phyloP scores from a whole-genome alignment of 2,888 invertebrate species.

The Acheta domesticus region DNA sequence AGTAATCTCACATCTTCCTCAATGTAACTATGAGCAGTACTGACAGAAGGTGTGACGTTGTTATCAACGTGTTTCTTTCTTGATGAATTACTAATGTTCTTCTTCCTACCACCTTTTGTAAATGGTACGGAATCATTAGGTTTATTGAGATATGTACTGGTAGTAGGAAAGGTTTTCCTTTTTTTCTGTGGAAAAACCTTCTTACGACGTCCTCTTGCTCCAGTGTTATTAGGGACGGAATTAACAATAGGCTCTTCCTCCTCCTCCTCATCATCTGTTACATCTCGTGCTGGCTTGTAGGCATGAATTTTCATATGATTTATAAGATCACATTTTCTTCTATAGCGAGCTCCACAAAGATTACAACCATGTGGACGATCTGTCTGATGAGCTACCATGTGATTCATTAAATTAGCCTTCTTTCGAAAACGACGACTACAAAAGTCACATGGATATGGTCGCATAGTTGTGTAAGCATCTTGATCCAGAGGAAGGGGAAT shows the following conservation, averaged over 20 bases:
- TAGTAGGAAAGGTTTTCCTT: conserved; percentile 44
- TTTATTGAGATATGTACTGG: conserved; percentile 39
- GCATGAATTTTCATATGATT: conserved; percentile 81
- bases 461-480: conserved; percentile 68
- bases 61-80: conserved; percentile 42
- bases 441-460: conserved; percentile 83
- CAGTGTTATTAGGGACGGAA: conserved; percentile 44
- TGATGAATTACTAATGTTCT: conserved; percentile 39
- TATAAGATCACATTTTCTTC: conserved; percentile 74
- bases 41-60: conserved; percentile 40
- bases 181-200: conserved; percentile 46
- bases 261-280: conserved; percentile 39
- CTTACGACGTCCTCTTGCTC: conserved; percentile 46
- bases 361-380: conserved; percentile 80
- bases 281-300: conserved; percentile 63
- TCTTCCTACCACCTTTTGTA: conserved; percentile 40
- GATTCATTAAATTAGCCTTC: conserved; percentile 78
- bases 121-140: conserved; percentile 34
- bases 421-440: conserved; percentile 80
- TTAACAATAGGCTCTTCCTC: conserved; percentile 39
- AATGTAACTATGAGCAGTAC: conserved; percentile 49
- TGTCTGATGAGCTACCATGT: conserved; percentile 83
- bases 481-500: conserved; percentile 72
- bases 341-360: conserved; percentile 75
- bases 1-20: conserved; percentile 52